Evolutionary conservation across 2,888 invertebrate species (phyloP), one percentile per base, ranked within the genome.

Genomic region (Drosophila cognata): DNA sequence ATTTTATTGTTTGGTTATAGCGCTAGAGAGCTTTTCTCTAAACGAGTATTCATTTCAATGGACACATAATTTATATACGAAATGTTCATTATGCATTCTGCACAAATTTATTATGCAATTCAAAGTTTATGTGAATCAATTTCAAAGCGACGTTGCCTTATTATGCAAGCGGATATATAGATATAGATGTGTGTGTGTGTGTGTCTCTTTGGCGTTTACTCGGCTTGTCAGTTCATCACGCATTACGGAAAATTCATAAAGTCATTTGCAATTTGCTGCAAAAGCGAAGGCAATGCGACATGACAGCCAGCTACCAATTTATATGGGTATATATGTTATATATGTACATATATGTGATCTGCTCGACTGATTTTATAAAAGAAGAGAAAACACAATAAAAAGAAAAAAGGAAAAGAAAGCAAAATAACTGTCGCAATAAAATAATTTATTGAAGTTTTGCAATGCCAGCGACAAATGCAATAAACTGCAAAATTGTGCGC

Each of bases 371-470:
- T 83, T 83, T 81, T 80, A 78, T 81, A 87, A 82, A 16, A 29
- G 38, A 16, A 82, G 70, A 67, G 33, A 62, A 52, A 52, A 13
- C 55, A 41, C 52, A 75, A 50, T 65, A 41, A 10, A 11, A 21
- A 43, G 11, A 33, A 33, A 11, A 2, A 71, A 68, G 65, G 33
- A 57, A 70, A 69, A 72, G 59, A 65, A 63, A 77, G 71, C 79
- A 84, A 79, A 85, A 88, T 88, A 87, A 89, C 86, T 89, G 88
- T 86, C 91, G 87, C 91, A 88, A 91, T 91, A 91, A 91, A 91
- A 91, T 91, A 91, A 91, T 91, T 91, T 91, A 91, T 91, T 91
- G 91, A 90, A 87, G 84, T 91, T 84, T 67, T 74, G 85, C 89
- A 84, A 84, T 81, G 87, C 77, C 81, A 86, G 82, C 87, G 81